A percentile compares a stretch with the other conserved stretches of the same genome.
Evolutionary conservation across 1,140 invertebrate species (phyloP).

Genomic region (Lepeophtheirus salmonis): DNA sequence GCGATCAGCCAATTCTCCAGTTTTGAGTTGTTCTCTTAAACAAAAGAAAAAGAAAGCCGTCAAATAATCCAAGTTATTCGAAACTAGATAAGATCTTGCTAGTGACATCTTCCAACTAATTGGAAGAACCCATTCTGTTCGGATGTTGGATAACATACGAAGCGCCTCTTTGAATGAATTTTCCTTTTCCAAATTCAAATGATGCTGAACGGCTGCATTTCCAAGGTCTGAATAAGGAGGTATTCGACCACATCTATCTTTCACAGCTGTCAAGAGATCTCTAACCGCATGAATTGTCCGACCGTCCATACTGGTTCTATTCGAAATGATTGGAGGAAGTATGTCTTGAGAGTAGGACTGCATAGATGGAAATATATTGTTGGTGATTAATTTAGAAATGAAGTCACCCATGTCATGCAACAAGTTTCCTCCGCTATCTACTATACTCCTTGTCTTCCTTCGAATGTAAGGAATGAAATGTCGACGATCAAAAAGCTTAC

Average conservation of each 20-base stretch:
- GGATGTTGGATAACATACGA: neutral
- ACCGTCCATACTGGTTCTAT: neutral
- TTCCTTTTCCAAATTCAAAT: neutral
- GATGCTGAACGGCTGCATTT: neutral
- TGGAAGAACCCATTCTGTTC: neutral
- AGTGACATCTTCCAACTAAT: slow-evolving; percentile 7
- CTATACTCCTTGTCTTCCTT: neutral
- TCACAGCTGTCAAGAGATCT: neutral
- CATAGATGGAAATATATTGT: neutral
- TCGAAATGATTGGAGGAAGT: neutral
- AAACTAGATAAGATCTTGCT: neutral
- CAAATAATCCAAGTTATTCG: neutral
- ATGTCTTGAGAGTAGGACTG: neutral
- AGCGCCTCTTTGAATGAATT: neutral
- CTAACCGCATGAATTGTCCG: neutral
- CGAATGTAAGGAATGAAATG: neutral
- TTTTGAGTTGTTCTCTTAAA: neutral
- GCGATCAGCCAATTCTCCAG: neutral
- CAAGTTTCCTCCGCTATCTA: neutral
- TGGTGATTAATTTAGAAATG: neutral
- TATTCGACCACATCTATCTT: neutral
- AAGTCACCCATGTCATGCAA: neutral
- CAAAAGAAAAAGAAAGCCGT: neutral
- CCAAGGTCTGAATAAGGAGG: neutral
- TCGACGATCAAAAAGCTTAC: neutral